Evolutionary conservation across 2,113 vertebrate species (phyloP), one percentile per base, ranked within the genome.

Genomic region (Struthidea cinerea): DNA sequence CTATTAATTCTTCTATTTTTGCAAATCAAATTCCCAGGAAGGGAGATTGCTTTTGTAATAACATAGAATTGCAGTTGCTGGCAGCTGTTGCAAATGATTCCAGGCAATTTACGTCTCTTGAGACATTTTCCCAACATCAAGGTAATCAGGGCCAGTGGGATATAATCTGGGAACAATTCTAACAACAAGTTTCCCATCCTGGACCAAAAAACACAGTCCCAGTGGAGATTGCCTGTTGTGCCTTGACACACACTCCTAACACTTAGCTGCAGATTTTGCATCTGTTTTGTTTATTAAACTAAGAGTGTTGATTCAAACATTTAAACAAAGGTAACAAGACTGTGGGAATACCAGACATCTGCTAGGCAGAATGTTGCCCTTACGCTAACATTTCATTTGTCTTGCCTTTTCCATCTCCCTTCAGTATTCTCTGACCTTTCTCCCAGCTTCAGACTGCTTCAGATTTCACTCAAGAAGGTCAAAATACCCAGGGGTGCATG

Each of bases 81-180:
- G 96, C 96, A 97, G 97, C 95, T 97, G 96, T 91, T 97, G 88
- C 82, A 95, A 96, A 97, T 89, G 88, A 90, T 97, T 97, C 91
- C 81, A 95, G 92, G 96, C 90, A 96, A 93, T 97, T 96, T 94
- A 88, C 3, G 0, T 94, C 96, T 87, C 96, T 84, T 2, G 88
- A 95, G 97, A 96, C 61, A 83, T 94, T 96, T 96, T 86, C 89
- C 90, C 90, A 89, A 94, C 79, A 96, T 97, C 87, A 96, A 94
- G 95, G 90, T 97, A 96, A 96, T 97, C 96, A 91, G 95, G 93
- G 96, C 89, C 84, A 91, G 84, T 97, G 94, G 94, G 94, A 94
- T 96, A 93, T 96, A 89, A 90, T 94, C 91, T 94, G 93, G 90
- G 90, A 96, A 94, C 87, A 86, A 85, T 94, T 95, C 71, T 90